A percentile compares a stretch with the other conserved stretches of the same genome.
phyloP scores from a whole-genome alignment of 2,797 vertebrate genomes.

The Spatula clypeata region DNA sequence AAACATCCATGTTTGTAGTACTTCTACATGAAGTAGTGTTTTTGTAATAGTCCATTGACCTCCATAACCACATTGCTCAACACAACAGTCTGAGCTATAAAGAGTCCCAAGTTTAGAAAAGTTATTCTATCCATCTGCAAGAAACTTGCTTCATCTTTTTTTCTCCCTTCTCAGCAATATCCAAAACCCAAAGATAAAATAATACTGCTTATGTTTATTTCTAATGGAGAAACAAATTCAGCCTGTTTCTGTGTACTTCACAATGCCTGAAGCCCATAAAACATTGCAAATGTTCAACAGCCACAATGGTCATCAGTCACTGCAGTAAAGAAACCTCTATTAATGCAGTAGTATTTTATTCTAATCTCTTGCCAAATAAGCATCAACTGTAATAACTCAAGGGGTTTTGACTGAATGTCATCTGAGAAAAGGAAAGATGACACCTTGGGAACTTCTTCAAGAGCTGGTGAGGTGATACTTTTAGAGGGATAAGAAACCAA shows the following conservation, averaged over 20 bases:
- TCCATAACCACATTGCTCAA: not conserved
- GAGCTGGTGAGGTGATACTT: not conserved
- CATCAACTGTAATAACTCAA: not conserved
- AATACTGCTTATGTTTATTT: fast-evolving
- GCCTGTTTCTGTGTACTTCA: not conserved
- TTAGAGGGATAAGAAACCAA: not conserved
- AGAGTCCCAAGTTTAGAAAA: not conserved
- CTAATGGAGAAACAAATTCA: not conserved
- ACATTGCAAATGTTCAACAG: not conserved
- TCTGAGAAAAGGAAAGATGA: conserved; percentile 21
- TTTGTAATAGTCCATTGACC: not conserved
- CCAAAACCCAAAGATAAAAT: not conserved
- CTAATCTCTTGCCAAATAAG: not conserved
- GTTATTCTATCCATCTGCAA: not conserved
- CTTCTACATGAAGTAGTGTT: not conserved
- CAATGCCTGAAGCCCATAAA: not conserved
- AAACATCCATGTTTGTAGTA: not conserved
- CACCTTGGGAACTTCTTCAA: not conserved
- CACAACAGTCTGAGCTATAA: too few species aligned
- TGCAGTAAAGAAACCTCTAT: not conserved
- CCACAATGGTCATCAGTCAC: not conserved
- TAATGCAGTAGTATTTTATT: not conserved
- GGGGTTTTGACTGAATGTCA: conserved; percentile 13
- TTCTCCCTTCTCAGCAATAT: not conserved
- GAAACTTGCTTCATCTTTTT: not conserved